phyloP scores from a whole-genome alignment of 2,113 vertebrate genomes.

The Seriola quinqueradiata region DNA sequence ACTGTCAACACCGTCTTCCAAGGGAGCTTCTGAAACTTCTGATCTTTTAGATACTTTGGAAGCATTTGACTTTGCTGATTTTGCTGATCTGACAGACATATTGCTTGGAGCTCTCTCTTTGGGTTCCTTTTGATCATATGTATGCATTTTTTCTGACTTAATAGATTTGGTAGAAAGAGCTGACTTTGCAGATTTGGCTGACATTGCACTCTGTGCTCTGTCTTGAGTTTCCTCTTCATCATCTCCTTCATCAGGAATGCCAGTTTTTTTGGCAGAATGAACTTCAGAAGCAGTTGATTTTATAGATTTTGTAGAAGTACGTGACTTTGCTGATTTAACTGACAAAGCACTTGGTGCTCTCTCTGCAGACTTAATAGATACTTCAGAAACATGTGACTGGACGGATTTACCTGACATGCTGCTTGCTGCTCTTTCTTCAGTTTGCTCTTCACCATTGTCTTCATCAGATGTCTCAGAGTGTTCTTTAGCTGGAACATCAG shows the following conservation, averaged over 20 bases:
- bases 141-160: not conserved
- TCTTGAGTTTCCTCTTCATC: conserved; percentile 16
- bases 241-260: not conserved
- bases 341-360: conserved; percentile 56
- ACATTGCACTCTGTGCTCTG: conserved; percentile 53
- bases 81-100: conserved; percentile 56
- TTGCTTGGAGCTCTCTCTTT: conserved; percentile 36
- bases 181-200: conserved; percentile 36
- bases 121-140: not conserved
- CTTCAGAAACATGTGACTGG: conserved; percentile 64
- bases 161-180: not conserved
- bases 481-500: conserved; percentile 31
- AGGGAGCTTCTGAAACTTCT: conserved; percentile 40
- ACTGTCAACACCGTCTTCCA: not conserved
- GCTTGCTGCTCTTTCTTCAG: conserved; percentile 46
- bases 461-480: not conserved
- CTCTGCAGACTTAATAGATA: conserved; percentile 21
- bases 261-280: not conserved
- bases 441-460: conserved; percentile 9
- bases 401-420: conserved; percentile 59
- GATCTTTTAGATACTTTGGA: conserved; percentile 62
- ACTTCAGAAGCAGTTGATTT: conserved; percentile 44
- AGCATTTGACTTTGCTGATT: conserved; percentile 47
- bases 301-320: conserved; percentile 32
- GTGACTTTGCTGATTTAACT: conserved; percentile 53